phyloP scores from a whole-genome alignment of 1,140 invertebrate species.

The Drosophila pandora region DNA sequence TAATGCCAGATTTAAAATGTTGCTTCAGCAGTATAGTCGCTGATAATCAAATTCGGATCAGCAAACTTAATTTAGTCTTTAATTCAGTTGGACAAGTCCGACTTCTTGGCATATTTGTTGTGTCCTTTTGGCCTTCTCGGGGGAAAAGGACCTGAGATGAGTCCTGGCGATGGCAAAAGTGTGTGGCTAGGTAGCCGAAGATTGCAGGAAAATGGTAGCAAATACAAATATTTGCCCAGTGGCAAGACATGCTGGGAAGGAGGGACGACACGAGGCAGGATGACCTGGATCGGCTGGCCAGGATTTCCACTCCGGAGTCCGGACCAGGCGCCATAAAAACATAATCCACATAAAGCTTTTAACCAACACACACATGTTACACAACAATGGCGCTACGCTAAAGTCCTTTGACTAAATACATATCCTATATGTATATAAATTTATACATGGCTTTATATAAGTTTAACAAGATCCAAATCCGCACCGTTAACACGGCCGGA shows the following conservation, averaged over 20 bases:
- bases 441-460: slow-evolving; percentile 18
- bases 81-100: slow-evolving; percentile 9
- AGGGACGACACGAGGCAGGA: too few relatives aligned
- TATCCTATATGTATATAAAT: neutral
- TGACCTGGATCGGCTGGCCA: slow-evolving; percentile 6
- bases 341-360: slow-evolving; percentile 38
- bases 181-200: neutral
- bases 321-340: slow-evolving; percentile 33
- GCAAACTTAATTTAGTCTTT: slow-evolving; percentile 33
- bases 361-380: slow-evolving; percentile 20
- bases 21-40: neutral
- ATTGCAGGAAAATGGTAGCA: slow-evolving; percentile 28
- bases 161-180: slow-evolving; percentile 1
- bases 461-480: slow-evolving; percentile 6
- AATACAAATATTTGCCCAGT: slow-evolving; percentile 26
- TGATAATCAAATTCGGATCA: slow-evolving; percentile 21
- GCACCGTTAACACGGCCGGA: neutral
- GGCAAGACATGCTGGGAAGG: too few relatives aligned
- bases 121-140: slow-evolving; percentile 4
- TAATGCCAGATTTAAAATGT: neutral
- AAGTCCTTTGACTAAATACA: neutral
- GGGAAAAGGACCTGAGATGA: neutral
- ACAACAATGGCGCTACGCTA: slow-evolving; percentile 5
- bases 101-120: slow-evolving; percentile 23
- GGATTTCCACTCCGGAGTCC: slow-evolving; percentile 12